A percentile compares a stretch with the other conserved stretches of the same genome.
These are phyloP conservation scores for Ammodytes dubius DNA, from an alignment of 2,113 vertebrate species.

Conservation along the genomic window DNA sequence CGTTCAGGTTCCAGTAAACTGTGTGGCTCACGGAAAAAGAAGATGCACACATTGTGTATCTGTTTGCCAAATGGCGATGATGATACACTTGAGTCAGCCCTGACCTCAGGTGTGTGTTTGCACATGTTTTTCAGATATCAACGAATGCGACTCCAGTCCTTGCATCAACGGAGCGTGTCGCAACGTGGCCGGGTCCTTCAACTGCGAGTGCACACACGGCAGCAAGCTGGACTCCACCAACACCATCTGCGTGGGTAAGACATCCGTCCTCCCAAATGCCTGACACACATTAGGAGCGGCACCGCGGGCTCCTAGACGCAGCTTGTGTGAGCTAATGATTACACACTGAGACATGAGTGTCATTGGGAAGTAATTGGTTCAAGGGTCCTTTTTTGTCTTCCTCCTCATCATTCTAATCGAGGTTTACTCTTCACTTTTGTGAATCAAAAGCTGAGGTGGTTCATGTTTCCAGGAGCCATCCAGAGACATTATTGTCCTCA, in stretches of 20 bases:
- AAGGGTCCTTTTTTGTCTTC: not conserved
- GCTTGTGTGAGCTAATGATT: constrained; percentile 20
- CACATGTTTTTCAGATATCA: constrained; percentile 87
- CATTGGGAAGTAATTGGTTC: not conserved
- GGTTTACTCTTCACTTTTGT: constrained; percentile 1
- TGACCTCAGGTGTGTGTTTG: constrained; percentile 43
- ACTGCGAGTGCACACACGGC: constrained; percentile 92
- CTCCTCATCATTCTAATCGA: constrained; percentile 7
- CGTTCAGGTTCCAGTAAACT: constrained; percentile 49
- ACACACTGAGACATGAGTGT: not conserved
- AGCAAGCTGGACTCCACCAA: constrained; percentile 93
- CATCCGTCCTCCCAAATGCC: not conserved
- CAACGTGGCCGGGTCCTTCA: constrained; percentile 92
- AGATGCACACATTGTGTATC: not conserved
- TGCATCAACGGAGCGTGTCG: constrained; percentile 92
- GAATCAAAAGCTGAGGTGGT: constrained; percentile 46
- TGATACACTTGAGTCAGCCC: constrained; percentile 8
- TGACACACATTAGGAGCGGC: constrained; percentile 11
- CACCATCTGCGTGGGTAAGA: constrained; percentile 94
- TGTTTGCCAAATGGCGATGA: not conserved
- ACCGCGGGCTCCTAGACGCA: not conserved
- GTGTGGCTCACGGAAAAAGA: constrained; percentile 33
- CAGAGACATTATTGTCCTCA: constrained; percentile 45
- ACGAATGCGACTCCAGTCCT: constrained; percentile 92
- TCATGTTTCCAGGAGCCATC: constrained; percentile 24